Percentiles rank a stretch among this genome's conserved stretches.
phyloP scores from a whole-genome alignment of 1,140 invertebrate genomes.

The Dinothrombium tinctorium region DNA sequence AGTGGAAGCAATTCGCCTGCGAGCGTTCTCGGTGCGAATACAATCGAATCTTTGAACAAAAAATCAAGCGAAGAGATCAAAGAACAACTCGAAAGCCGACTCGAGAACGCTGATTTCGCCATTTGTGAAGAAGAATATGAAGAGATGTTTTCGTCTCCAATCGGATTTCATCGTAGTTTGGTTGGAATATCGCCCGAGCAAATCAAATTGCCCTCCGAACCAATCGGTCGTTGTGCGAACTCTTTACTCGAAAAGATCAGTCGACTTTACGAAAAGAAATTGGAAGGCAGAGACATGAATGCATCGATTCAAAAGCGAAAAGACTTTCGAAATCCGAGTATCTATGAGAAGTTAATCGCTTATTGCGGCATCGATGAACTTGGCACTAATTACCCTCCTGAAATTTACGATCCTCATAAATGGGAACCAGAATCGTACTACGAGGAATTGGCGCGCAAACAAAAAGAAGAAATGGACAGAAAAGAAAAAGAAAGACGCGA shows the following conservation, averaged over 20 bases:
- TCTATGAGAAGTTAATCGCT: slow-evolving; percentile 85
- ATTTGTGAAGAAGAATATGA: too few species aligned
- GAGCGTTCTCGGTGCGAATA: too few species aligned
- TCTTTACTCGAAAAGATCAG: slow-evolving; percentile 41
- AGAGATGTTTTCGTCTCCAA: too few species aligned
- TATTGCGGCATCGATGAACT: slow-evolving; percentile 83
- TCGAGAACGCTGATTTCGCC: too few species aligned
- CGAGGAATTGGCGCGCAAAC: slow-evolving; percentile 64
- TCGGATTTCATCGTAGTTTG: slow-evolving; percentile 12
- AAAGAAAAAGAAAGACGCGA: slow-evolving; percentile 72
- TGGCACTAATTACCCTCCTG: slow-evolving; percentile 71
- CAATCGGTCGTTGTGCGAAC: slow-evolving; percentile 12
- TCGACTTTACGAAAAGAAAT: slow-evolving; percentile 43
- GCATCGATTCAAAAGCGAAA: slow-evolving; percentile 64
- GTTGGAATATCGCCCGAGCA: slow-evolving; percentile 9
- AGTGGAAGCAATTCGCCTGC: too few species aligned
- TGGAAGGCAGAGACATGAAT: slow-evolving; percentile 54
- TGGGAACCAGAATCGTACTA: slow-evolving; percentile 81
- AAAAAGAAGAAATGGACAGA: slow-evolving; percentile 76
- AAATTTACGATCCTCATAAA: slow-evolving; percentile 68
- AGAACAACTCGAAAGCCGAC: too few species aligned
- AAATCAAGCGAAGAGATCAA: too few species aligned
- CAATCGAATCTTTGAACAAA: too few species aligned
- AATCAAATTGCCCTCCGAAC: slow-evolving; percentile 13
- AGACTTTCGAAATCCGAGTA: slow-evolving; percentile 78